Conservation (phyloP, 2,888 invertebrate species). For the Apodemia mormo region DNA sequence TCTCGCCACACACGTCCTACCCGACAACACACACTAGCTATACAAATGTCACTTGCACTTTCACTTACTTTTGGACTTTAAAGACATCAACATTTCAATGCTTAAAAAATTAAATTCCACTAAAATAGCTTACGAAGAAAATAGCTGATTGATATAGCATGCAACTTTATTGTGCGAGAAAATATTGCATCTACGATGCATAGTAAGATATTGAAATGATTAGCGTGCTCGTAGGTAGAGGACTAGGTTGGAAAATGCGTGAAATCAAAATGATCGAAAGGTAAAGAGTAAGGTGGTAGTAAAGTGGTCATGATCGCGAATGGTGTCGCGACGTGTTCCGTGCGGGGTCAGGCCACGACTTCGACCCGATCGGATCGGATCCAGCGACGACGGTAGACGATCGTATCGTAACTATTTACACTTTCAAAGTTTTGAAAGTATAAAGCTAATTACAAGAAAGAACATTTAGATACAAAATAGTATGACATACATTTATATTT, state of each 20-base stretch:
- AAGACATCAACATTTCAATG: no score
- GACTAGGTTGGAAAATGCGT: conserved; percentile 73
- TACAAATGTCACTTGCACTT: conserved; percentile 1
- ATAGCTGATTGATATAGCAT: conserved; percentile 44
- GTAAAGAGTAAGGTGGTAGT: conserved; percentile 74
- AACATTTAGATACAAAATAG: conserved; percentile 1
- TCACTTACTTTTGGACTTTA: neutral
- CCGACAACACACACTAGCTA: conserved; percentile 18
- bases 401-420: conserved; percentile 20
- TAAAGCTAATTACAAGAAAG: conserved; percentile 7
- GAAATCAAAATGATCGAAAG: conserved; percentile 72
- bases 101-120: neutral
- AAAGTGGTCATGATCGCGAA: conserved; percentile 74
- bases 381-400: conserved; percentile 31
- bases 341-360: conserved; percentile 66
- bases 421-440: conserved; percentile 22
- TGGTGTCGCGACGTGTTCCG: conserved; percentile 77
- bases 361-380: conserved; percentile 25
- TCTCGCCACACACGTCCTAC: conserved; percentile 15
- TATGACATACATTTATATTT: conserved; percentile 1
- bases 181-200: conserved; percentile 23
- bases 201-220: conserved; percentile 44
- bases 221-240: conserved; percentile 71
- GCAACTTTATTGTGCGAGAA: conserved; percentile 42
- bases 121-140: conserved; percentile 17